Conservation (phyloP, 2,113 vertebrate species). For the Muntiacus reevesi region DNA sequence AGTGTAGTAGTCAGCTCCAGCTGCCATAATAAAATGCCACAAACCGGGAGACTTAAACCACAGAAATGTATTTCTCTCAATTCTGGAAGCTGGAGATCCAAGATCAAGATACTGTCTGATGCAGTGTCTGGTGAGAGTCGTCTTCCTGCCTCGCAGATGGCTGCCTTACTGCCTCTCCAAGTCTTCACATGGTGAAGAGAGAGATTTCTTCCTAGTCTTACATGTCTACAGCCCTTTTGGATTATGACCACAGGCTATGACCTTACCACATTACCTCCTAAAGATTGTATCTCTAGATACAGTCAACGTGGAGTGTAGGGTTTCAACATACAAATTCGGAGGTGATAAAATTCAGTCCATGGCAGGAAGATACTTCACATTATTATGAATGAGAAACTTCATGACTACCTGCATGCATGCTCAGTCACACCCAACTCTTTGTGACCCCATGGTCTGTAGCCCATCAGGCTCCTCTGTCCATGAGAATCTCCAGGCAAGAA, state of each 20-base stretch:
- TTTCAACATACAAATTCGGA: not conserved
- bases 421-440: not conserved
- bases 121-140: not conserved
- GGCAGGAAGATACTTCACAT: not conserved
- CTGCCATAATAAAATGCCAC: not conserved
- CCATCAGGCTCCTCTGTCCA: not conserved
- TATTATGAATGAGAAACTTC: not conserved
- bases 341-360: not conserved
- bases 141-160: not conserved
- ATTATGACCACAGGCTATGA: not conserved
- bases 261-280: not conserved
- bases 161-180: not conserved
- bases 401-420: not conserved
- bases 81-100: not conserved
- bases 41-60: not conserved
- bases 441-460: not conserved
- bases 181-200: not conserved
- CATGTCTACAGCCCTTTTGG: not conserved
- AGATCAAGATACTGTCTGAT: not conserved
- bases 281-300: not conserved
- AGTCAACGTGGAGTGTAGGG: not conserved
- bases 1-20: not conserved
- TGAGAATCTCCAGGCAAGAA: not conserved
- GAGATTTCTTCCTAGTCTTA: not conserved
- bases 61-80: not conserved